These are phyloP conservation scores for Pocillopora meandrina DNA, from an alignment of 92 coral and sea anemone species.

Conservation along the genomic window DNA sequence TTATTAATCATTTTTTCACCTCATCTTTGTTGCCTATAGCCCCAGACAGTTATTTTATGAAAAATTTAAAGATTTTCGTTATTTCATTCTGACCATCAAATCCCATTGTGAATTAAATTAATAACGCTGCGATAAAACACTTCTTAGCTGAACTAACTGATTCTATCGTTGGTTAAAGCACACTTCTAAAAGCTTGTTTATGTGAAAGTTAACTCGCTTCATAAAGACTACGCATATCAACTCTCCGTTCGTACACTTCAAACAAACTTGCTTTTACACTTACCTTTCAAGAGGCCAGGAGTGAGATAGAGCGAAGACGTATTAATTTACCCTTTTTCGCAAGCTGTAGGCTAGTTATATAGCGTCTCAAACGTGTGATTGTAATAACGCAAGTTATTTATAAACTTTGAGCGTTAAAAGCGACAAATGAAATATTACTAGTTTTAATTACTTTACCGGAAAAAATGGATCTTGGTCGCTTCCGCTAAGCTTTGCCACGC, in stretches of 20 bases:
- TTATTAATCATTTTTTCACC: too few species aligned
- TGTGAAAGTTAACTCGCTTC: neutral
- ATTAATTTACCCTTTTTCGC: neutral
- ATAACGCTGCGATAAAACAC: too few species aligned
- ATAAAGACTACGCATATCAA: neutral
- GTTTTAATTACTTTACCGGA: conserved; percentile 37
- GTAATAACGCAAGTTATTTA: conserved; percentile 18
- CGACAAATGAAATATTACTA: neutral
- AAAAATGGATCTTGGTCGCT: conserved; percentile 1
- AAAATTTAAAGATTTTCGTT: too few species aligned
- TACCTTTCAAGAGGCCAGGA: neutral
- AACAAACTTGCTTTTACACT: neutral
- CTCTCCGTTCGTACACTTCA: neutral
- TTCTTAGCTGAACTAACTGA: too few species aligned
- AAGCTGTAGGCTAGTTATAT: neutral
- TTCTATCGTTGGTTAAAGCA: too few species aligned
- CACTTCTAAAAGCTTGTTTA: too few species aligned
- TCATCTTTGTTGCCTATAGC: too few species aligned
- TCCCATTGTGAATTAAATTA: too few species aligned
- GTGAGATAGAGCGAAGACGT: neutral
- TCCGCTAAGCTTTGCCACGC: conserved; percentile 6
- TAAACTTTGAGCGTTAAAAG: neutral
- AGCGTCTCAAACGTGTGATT: neutral
- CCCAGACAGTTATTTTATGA: too few species aligned
- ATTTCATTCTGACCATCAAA: too few species aligned